Percentiles rank a stretch among this genome's conserved stretches.
Conservation (phyloP, 2,797 vertebrate species). For the Luscinia megarhynchos region DNA sequence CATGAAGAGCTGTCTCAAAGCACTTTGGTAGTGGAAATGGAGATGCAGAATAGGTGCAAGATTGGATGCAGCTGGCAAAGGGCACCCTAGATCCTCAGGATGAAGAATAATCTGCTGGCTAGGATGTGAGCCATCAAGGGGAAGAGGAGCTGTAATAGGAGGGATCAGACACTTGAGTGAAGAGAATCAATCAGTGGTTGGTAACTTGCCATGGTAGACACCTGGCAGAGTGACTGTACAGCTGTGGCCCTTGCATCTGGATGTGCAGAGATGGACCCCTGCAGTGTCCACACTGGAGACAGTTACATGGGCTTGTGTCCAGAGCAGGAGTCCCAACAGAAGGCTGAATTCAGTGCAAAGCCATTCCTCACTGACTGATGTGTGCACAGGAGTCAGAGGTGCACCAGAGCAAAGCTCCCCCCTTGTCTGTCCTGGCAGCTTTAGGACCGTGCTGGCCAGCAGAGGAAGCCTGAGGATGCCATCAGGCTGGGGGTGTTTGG, state of each 20-base stretch:
- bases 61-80: neutral
- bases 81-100: neutral
- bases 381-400: neutral
- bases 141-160: neutral
- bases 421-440: neutral
- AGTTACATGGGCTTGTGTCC: neutral
- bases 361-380: neutral
- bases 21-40: neutral
- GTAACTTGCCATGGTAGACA: neutral
- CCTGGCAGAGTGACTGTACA: neutral
- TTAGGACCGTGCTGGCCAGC: fast-evolving
- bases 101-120: neutral
- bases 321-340: neutral
- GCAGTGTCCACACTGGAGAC: neutral
- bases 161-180: neutral
- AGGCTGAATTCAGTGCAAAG: neutral
- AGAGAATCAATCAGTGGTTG: neutral
- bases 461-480: neutral
- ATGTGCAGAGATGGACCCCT: neutral
- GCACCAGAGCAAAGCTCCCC: neutral
- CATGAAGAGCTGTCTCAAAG: neutral
- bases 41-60: neutral
- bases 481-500: neutral
- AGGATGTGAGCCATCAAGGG: neutral
- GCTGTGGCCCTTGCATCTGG: neutral